A percentile compares a stretch with the other conserved stretches of the same genome.
phyloP scores from a whole-genome alignment of 1,140 invertebrate genomes.

The Psix sp. region DNA sequence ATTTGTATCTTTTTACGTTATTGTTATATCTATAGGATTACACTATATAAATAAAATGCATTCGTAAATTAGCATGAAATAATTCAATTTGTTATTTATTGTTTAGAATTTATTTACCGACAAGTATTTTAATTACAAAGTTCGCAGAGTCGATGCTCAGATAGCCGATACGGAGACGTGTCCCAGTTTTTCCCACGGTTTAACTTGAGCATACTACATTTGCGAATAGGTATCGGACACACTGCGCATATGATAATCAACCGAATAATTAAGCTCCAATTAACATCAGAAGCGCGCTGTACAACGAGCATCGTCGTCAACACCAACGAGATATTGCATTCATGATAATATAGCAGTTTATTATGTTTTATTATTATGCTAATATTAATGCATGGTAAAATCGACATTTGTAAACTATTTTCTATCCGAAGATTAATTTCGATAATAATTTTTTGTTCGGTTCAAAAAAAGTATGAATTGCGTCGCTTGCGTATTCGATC shows the following conservation, averaged over 20 bases:
- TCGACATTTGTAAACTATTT: no score
- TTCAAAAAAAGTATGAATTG: no score
- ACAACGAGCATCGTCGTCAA: conserved; percentile 28
- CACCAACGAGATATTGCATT: conserved; percentile 40
- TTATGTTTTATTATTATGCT: conserved; percentile 31
- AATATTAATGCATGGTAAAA: no score
- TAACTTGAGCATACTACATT: conserved; percentile 9
- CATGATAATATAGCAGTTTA: conserved; percentile 41
- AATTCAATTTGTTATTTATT: conserved; percentile 33
- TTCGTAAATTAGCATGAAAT: conserved; percentile 4
- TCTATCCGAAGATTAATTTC: no score
- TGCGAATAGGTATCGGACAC: conserved; percentile 24
- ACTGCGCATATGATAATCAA: conserved; percentile 42
- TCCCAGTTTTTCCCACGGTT: conserved; percentile 38
- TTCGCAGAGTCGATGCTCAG: conserved; percentile 39
- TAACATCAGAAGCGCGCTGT: conserved; percentile 39
- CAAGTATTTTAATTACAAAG: conserved; percentile 49
- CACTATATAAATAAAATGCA: neutral
- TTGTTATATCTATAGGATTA: neutral
- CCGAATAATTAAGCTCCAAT: conserved; percentile 60
- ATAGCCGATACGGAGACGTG: conserved; percentile 35
- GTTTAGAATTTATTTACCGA: conserved; percentile 33
- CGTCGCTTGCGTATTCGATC: no score
- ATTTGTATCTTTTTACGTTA: no score
- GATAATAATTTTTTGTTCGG: no score